Evolutionary conservation across 2,888 invertebrate species (phyloP).

Genomic region (Elysia crispata): DNA sequence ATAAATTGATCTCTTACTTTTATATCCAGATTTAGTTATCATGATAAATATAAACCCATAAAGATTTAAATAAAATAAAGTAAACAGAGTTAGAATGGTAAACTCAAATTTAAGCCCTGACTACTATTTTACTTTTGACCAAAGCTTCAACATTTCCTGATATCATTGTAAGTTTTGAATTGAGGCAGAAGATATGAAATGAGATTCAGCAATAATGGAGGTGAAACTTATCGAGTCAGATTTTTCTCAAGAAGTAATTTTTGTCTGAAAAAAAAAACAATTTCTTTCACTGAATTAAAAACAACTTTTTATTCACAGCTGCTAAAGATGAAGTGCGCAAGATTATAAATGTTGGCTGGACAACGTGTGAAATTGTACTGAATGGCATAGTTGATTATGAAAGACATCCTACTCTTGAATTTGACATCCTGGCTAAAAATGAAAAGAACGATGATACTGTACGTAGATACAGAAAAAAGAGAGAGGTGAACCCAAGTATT

Average conservation of each 20-base stretch:
- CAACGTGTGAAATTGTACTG: slow-evolving; percentile 22
- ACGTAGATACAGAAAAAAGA: slow-evolving; percentile 46
- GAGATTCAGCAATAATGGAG: too few species aligned
- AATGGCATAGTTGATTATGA: slow-evolving; percentile 30
- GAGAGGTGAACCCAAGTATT: slow-evolving; percentile 42
- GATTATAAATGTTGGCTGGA: slow-evolving; percentile 24
- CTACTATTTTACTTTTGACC: too few species aligned
- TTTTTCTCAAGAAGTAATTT: not conserved
- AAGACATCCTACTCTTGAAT: slow-evolving; percentile 14
- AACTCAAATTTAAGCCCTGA: too few species aligned
- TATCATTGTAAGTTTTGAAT: too few species aligned
- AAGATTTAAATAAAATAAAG: too few species aligned
- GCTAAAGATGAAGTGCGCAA: not conserved
- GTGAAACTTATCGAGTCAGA: not conserved
- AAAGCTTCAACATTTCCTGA: too few species aligned
- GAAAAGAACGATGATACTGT: slow-evolving; percentile 80
- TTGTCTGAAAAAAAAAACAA: not conserved
- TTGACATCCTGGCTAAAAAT: slow-evolving; percentile 90
- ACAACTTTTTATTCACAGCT: slow-evolving; percentile 2
- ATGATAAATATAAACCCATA: too few species aligned
- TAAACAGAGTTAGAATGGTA: too few species aligned
- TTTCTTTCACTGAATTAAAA: not conserved
- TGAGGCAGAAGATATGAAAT: too few species aligned
- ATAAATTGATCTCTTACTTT: too few species aligned
- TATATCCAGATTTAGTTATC: too few species aligned